Percentiles rank a stretch among this genome's conserved stretches.
Conservation (phyloP, 2,888 invertebrate species). For the Euzetes globulus region DNA sequence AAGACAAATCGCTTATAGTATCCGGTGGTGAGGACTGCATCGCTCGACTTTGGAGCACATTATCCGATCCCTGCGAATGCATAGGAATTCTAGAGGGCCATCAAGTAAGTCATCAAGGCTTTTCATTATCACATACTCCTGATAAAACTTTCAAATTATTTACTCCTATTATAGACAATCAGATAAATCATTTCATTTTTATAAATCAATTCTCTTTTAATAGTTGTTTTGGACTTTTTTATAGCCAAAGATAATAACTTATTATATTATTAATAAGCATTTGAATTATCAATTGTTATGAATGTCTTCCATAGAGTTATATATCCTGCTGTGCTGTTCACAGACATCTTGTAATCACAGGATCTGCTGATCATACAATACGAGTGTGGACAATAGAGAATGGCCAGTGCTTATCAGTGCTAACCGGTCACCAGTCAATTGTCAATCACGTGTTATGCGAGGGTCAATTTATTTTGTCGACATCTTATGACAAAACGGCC, state of each 20-base stretch:
- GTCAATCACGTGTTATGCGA: conserved; percentile 51
- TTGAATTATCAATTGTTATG: too few relatives aligned
- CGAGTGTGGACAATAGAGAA: conserved; percentile 52
- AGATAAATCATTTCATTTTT: too few relatives aligned
- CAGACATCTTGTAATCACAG: conserved; percentile 51
- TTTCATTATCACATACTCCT: too few relatives aligned
- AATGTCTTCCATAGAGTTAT: conserved; percentile 44
- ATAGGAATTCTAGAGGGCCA: conserved; percentile 45
- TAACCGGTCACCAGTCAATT: conserved; percentile 49
- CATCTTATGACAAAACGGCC: conserved; percentile 45
- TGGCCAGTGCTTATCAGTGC: conserved; percentile 50
- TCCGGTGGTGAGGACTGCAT: conserved; percentile 52
- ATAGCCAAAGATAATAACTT: too few relatives aligned
- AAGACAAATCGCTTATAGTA: conserved; percentile 51
- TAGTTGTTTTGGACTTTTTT: not conserved
- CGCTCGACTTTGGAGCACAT: conserved; percentile 51
- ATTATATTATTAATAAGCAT: too few relatives aligned
- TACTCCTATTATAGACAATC: too few relatives aligned
- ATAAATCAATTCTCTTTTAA: not conserved
- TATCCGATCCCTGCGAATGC: conserved; percentile 49
- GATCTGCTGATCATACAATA: conserved; percentile 51
- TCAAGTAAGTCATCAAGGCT: conserved; percentile 28
- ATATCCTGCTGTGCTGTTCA: conserved; percentile 50
- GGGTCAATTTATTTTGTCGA: conserved; percentile 46
- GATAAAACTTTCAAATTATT: too few relatives aligned